A percentile compares a stretch with the other conserved stretches of the same genome.
Evolutionary conservation across 1,140 invertebrate genomes (phyloP).

Genomic region (Heliconius congener): DNA sequence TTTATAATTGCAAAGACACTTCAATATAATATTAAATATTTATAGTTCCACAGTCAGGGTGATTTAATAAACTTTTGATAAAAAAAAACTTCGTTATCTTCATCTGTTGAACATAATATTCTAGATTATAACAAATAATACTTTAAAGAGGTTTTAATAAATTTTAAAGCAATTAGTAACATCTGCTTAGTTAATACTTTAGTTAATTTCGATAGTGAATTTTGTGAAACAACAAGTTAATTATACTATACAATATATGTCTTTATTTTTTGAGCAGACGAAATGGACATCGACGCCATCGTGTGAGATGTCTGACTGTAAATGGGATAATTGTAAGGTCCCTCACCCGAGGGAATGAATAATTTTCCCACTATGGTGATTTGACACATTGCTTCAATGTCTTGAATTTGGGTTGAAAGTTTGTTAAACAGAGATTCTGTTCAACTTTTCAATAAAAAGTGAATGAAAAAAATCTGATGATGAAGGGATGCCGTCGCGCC

Average conservation of each 20-base stretch:
- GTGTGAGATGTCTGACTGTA: no score
- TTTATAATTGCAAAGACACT: background rate
- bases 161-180: background rate
- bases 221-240: background rate
- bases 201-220: background rate
- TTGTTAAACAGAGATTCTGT: no score
- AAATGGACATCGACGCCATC: no score
- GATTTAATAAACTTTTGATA: constrained; percentile 26
- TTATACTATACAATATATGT: background rate
- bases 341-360: no score
- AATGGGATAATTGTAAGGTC: no score
- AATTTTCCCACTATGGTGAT: no score
- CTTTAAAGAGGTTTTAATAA: constrained; percentile 11
- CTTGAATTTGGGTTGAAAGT: no score
- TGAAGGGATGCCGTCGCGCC: no score
- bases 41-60: background rate
- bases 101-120: constrained; percentile 25
- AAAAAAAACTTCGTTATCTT: constrained; percentile 24
- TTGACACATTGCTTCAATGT: no score
- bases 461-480: no score
- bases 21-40: constrained; percentile 3
- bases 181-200: constrained; percentile 4
- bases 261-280: background rate
- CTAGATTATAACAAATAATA: background rate
- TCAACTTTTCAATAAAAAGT: no score